phyloP scores from a whole-genome alignment of 1,140 invertebrate species.

The Macrosteles quadrilineatus region DNA sequence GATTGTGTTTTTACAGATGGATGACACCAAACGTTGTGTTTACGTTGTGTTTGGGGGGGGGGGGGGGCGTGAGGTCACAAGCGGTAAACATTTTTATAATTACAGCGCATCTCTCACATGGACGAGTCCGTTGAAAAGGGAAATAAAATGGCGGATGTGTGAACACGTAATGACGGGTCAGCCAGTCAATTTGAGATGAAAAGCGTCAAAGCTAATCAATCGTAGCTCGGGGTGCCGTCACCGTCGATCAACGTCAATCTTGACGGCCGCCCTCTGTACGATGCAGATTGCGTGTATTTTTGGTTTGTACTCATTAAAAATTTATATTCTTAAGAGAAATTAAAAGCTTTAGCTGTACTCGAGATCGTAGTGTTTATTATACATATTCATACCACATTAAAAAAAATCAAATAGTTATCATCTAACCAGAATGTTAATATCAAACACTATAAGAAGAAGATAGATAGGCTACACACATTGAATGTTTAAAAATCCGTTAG shows the following conservation, averaged over 20 bases:
- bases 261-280: background rate
- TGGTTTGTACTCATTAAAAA: too few species aligned
- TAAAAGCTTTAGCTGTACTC: too few species aligned
- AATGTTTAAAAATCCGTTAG: too few species aligned
- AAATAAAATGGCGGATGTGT: slow-evolving; percentile 25
- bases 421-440: too few species aligned
- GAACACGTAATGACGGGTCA: slow-evolving; percentile 23
- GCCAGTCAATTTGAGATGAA: slow-evolving; percentile 22
- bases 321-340: too few species aligned
- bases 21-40: background rate
- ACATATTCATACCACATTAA: too few species aligned
- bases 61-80: background rate
- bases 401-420: too few species aligned
- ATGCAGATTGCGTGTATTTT: too few species aligned
- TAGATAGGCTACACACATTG: too few species aligned
- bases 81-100: slow-evolving; percentile 20
- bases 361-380: too few species aligned
- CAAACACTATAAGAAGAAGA: too few species aligned
- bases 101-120: background rate
- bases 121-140: background rate
- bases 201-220: slow-evolving; percentile 22
- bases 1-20: background rate
- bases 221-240: background rate
- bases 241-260: background rate
- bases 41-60: background rate